phyloP scores from a whole-genome alignment of 2,797 vertebrate species.

The Huso huso region DNA sequence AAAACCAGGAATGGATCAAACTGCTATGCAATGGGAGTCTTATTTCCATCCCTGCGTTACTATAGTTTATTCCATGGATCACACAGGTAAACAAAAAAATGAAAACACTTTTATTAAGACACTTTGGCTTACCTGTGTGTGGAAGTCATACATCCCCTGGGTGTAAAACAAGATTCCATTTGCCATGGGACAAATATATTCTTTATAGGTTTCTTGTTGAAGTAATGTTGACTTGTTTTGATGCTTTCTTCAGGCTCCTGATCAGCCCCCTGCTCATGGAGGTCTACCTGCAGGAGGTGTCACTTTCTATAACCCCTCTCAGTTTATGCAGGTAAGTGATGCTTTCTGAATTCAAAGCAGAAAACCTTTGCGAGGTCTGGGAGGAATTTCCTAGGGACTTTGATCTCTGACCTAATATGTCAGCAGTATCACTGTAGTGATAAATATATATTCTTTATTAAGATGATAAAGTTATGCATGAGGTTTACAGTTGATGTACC shows the following conservation, averaged over 20 bases:
- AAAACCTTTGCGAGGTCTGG: not conserved
- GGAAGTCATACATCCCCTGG: not conserved
- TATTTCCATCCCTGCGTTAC: too few relatives aligned
- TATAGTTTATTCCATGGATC: slow-evolving; percentile 3
- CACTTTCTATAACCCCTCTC: slow-evolving; percentile 83
- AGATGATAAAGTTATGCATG: too few relatives aligned
- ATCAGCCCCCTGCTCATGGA: slow-evolving; percentile 33
- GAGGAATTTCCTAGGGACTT: too few relatives aligned
- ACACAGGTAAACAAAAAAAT: too few relatives aligned
- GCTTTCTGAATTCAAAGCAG: not conserved
- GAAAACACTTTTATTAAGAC: too few relatives aligned
- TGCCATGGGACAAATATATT: slow-evolving; percentile 7
- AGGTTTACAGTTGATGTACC: too few relatives aligned
- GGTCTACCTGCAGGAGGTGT: slow-evolving; percentile 54
- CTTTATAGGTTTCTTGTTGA: not conserved
- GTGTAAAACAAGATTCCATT: not conserved
- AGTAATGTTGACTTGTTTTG: slow-evolving; percentile 19
- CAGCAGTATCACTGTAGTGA: too few relatives aligned
- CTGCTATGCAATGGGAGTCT: too few relatives aligned
- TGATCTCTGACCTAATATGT: too few relatives aligned
- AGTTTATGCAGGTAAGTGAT: slow-evolving; percentile 76
- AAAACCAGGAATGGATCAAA: too few relatives aligned
- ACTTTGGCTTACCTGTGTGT: too few relatives aligned
- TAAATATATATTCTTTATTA: too few relatives aligned
- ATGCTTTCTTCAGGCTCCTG: slow-evolving; percentile 49